These are phyloP conservation scores for Sciurus vulgaris DNA, from an alignment of 2,797 vertebrate species.

Conservation along the genomic window DNA sequence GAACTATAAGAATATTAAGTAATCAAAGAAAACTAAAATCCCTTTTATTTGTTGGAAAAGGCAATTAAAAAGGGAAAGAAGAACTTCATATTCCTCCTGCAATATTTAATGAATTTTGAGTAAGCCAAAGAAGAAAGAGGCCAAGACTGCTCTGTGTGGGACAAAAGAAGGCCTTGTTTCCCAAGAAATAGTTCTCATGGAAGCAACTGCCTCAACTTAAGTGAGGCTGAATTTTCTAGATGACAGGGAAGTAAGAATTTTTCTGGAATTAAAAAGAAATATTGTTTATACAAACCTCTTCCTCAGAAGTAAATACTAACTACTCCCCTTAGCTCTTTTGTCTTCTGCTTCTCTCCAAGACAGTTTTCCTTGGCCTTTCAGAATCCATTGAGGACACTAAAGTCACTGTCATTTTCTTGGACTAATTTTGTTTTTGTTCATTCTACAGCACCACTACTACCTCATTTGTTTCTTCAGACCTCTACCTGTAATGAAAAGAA, in stretches of 20 bases:
- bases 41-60: conserved; percentile 28
- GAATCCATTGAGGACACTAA: neutral
- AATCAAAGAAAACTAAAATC: conserved; percentile 26
- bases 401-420: neutral
- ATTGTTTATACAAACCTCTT: neutral
- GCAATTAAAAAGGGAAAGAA: neutral
- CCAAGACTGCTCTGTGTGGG: neutral
- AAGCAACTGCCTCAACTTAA: neutral
- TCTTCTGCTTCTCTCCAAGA: neutral
- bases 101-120: conserved; percentile 58
- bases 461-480: neutral
- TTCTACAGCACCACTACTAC: neutral
- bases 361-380: neutral
- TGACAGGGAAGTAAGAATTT: neutral
- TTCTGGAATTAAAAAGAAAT: conserved; percentile 33
- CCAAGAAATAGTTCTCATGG: neutral
- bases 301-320: neutral
- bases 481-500: neutral
- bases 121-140: conserved; percentile 38
- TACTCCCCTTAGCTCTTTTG: neutral
- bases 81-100: neutral
- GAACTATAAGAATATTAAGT: conserved; percentile 63
- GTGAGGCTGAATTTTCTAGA: neutral
- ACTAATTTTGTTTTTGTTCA: neutral
- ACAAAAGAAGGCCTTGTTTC: neutral